phyloP scores from a whole-genome alignment of 2,113 vertebrate genomes.

The Orcinus orca region DNA sequence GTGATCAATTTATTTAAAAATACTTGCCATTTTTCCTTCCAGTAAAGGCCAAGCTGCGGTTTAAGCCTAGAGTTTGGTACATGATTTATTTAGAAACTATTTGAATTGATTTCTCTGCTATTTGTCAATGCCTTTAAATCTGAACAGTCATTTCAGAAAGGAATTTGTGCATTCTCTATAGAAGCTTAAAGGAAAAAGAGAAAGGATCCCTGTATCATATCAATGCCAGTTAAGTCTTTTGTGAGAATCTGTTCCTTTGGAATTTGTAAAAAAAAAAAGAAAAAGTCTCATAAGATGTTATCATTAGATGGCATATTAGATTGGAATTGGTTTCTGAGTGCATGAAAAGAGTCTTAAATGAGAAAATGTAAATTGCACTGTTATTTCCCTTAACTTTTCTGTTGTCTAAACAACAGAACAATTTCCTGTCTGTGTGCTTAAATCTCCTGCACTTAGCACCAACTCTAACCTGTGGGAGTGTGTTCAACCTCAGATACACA shows the following conservation, averaged over 20 bases:
- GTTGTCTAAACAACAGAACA: background rate
- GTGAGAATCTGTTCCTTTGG: background rate
- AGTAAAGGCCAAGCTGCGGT: background rate
- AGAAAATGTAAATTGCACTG: background rate
- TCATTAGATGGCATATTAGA: background rate
- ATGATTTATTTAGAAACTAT: background rate
- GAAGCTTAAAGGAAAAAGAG: background rate
- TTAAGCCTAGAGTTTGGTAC: background rate
- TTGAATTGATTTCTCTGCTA: background rate
- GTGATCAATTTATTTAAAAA: background rate
- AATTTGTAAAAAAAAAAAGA: background rate
- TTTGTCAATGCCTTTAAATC: background rate
- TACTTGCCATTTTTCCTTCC: background rate
- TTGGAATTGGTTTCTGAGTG: slow-evolving; percentile 14
- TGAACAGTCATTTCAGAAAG: background rate
- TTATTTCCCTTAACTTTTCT: slow-evolving; percentile 2
- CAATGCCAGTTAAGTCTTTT: background rate
- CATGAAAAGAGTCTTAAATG: background rate
- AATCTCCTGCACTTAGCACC: background rate
- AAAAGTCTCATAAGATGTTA: background rate
- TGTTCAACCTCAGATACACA: background rate
- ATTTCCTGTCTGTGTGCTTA: background rate
- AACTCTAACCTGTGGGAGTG: background rate
- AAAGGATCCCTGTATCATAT: background rate
- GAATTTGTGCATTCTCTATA: background rate